Evolutionary conservation across 2,113 vertebrate species (phyloP), one percentile per base, ranked within the genome.

Genomic region (Tachycineta bicolor): DNA sequence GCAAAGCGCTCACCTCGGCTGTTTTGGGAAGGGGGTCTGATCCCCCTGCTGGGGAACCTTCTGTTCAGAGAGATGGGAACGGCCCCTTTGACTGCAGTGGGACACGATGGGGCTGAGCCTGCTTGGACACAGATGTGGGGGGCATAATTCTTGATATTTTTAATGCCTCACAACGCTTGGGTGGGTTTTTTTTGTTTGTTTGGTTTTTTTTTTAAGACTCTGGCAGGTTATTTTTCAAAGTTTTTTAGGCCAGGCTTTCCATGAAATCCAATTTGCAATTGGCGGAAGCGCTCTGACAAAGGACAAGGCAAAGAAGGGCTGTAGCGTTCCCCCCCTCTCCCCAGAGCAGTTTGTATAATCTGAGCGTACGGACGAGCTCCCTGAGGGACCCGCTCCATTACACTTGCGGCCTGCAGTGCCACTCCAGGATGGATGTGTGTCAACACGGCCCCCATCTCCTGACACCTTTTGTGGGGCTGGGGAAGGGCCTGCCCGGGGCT

Each of bases 401-500:
- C 97, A 90, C 87, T 97, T 87, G 90, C 34, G 91, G 97, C 95
- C 96, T 96, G 89, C 87, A 95, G 76, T 96, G 94, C 96, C 92
- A 65, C 95, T 96, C 73, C 5, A 55, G 77, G 94, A 92, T 83
- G 96, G 94, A 74, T 80, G 96, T 87, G 65, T 95, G 97, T 98
- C 98, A 98, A 95, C 97, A 97, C 71, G 81, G 83, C 92, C 97
- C 96, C 95, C 87, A 59, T 96, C 96, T 93, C 95, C 98, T 88
- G 89, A 98, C 98, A 98, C 98, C 97, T 98, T 96, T 39, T 73
- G 80, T 95, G 96, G 97, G 97, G 98, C 95, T 97, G 37, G 58
- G 94, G 96, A 98, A 98, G 96, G 97, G 43, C 94, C 90, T 91
- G 93, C 95, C 84, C 97, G 96, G 92, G 89, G 95, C 12, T 67